phyloP scores from a whole-genome alignment of 2,888 invertebrate genomes.

The Rhimphoctona megacephalus region DNA sequence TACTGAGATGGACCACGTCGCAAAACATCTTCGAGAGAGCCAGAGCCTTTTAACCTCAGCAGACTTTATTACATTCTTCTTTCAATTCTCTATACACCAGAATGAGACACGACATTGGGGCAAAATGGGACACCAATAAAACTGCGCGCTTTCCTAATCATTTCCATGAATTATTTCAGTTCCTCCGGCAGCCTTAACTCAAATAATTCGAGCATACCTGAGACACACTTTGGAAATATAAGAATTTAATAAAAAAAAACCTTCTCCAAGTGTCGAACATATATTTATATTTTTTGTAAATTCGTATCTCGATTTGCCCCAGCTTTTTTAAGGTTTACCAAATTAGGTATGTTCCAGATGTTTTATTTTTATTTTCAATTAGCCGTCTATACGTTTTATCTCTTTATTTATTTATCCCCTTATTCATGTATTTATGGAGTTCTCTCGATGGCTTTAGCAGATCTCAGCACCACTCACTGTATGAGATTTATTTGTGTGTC shows the following conservation, averaged over 20 bases:
- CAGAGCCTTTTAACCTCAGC: conserved; percentile 41
- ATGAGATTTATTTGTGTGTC: conserved; percentile 29
- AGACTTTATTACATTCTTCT: conserved; percentile 9
- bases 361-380: background rate
- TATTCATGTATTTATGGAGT: conserved; percentile 31
- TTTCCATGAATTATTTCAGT: background rate
- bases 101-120: background rate
- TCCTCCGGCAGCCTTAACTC: background rate
- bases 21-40: conserved; percentile 58
- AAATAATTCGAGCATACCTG: background rate
- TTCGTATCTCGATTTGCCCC: no score
- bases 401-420: conserved; percentile 5
- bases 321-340: background rate
- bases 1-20: conserved; percentile 54
- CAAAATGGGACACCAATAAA: background rate
- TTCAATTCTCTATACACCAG: background rate
- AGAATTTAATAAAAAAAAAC: background rate
- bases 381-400: background rate
- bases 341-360: background rate
- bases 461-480: conserved; percentile 65
- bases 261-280: background rate
- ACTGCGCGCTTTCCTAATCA: background rate
- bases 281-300: no score
- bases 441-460: conserved; percentile 47
- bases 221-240: background rate